phyloP scores from a whole-genome alignment of 2,888 invertebrate species.

The Xestia rhomboidea region DNA sequence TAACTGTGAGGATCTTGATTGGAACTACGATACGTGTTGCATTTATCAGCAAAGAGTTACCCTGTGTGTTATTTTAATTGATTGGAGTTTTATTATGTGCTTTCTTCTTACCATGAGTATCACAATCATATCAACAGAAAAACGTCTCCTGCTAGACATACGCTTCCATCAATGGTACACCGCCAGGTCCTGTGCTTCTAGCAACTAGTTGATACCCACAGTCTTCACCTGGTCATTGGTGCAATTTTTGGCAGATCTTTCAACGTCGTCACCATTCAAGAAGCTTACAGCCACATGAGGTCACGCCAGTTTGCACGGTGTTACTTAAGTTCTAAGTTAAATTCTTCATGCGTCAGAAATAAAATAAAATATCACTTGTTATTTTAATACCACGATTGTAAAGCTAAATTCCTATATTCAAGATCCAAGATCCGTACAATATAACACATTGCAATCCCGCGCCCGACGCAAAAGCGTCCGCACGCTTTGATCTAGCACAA shows the following conservation, averaged over 20 bases:
- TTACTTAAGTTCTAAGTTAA: neutral
- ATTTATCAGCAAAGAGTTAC: neutral
- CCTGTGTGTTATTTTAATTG: neutral
- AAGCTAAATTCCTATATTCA: neutral
- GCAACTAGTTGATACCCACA: neutral
- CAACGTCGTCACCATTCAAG: neutral
- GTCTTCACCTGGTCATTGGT: neutral
- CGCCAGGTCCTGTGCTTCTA: neutral
- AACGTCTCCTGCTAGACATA: neutral
- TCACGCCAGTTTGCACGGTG: neutral
- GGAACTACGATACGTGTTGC: conserved; percentile 25
- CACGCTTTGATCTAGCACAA: conserved; percentile 78
- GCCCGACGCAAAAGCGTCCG: conserved; percentile 40
- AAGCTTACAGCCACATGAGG: neutral
- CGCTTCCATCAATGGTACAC: neutral
- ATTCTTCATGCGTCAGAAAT: neutral
- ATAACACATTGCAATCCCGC: conserved; percentile 49
- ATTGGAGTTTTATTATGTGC: neutral
- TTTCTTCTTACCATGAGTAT: neutral
- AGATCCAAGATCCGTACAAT: conserved; percentile 54
- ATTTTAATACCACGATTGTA: neutral
- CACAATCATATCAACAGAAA: neutral
- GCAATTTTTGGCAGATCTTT: neutral
- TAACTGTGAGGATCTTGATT: conserved; percentile 46
- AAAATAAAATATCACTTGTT: neutral